A percentile compares a stretch with the other conserved stretches of the same genome.
Conservation (phyloP, 2,113 vertebrate genomes). For the Isichthys henryi region DNA sequence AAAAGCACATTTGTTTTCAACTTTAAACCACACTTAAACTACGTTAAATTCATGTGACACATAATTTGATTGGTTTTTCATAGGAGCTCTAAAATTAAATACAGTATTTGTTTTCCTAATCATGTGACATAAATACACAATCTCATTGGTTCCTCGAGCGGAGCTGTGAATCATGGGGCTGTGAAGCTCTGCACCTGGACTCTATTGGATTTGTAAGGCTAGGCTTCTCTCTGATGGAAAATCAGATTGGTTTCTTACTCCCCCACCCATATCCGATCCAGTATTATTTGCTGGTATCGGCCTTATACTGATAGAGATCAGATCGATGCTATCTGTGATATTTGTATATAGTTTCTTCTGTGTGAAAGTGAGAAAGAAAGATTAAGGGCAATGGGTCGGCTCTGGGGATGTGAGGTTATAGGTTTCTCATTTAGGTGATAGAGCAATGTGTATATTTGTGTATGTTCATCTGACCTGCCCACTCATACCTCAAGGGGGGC, state of each 20-base stretch:
- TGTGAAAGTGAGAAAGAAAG: not conserved
- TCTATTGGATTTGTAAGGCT: not conserved
- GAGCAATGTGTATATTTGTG: not conserved
- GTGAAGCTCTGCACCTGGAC: not conserved
- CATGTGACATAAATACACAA: not conserved
- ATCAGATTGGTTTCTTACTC: not conserved
- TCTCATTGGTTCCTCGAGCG: not conserved
- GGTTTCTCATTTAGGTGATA: not conserved
- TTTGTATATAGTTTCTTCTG: not conserved
- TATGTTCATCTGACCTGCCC: not conserved
- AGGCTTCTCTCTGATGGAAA: not conserved
- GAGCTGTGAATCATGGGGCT: not conserved
- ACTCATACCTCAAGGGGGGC: not conserved
- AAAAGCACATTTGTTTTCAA: not conserved
- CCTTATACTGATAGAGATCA: not conserved
- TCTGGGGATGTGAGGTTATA: not conserved
- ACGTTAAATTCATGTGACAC: not conserved
- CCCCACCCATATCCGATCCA: not conserved
- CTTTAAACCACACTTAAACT: not conserved
- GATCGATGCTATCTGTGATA: not conserved
- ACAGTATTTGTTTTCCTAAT: not conserved
- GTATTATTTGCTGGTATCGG: not conserved
- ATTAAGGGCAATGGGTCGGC: not conserved
- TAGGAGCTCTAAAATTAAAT: not conserved
- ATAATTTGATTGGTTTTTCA: not conserved